Evolutionary conservation across 2,888 invertebrate genomes (phyloP), one percentile per base, ranked within the genome.

Genomic region (Pseudanteris insignis): DNA sequence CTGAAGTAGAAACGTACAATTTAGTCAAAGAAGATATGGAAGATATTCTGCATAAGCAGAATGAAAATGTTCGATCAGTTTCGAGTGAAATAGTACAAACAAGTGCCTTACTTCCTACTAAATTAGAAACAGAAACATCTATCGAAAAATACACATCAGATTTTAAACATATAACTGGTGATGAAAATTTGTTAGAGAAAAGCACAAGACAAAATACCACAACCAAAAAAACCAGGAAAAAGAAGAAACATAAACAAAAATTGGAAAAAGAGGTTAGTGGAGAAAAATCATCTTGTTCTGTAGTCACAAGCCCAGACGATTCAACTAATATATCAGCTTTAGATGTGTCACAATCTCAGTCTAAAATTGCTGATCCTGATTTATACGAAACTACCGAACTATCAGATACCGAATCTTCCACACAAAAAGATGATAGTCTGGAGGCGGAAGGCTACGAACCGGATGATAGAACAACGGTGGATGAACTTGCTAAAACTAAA

Each of bases 381-480:
- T 63, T 78, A 9, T 66, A 67, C 9, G 70, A 74, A 32, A 64
- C 75, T 4, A 64, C 58, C 2, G 70, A 69, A 47, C 66, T 68
- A 2, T 67, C 69, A 7, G 68, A 65, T 2, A 47, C 64, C 25
- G 55, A 58, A 13, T 58, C 66, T 11, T 72, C 74, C 2, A 65
- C 70, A 0, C 58, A 64, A 14, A 69, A 70, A 21, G 73, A 76
- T 14, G 84, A 83, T 47, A 82, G 82, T 44, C 80, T 81, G 38
- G 75, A 78, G 26, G 71, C 77, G 25, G 80, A 82, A 74, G 90
- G 89, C n/a, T 90, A 91, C 71, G 90, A 90, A 74, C 85, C 89
- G 6, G 90, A 89, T 70, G 84, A 86, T 64, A 82, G 86, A 61
- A 86, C 87, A 1, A 81, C 85, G 12, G 83, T 86, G 70, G 84